A percentile compares a stretch with the other conserved stretches of the same genome.
phyloP scores from a whole-genome alignment of 2,888 invertebrate species.

The Orchestes rusci region DNA sequence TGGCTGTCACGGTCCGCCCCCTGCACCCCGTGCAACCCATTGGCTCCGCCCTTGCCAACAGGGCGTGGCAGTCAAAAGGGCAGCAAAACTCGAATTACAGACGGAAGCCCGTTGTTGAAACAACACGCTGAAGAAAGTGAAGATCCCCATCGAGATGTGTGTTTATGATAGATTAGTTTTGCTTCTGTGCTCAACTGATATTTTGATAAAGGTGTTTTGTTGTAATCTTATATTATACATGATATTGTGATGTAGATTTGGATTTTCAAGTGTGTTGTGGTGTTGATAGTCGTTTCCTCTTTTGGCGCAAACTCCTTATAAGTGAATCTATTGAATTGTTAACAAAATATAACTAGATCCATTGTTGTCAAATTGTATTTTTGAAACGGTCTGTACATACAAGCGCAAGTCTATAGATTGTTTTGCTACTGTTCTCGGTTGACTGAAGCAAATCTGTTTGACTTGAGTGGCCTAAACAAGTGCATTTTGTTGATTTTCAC shows the following conservation, averaged over 20 bases:
- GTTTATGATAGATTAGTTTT: too few species aligned
- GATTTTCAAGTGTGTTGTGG: too few species aligned
- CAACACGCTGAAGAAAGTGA: constrained; percentile 50
- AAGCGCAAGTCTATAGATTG: too few species aligned
- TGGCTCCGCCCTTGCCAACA: constrained; percentile 51
- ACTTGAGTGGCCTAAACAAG: constrained; percentile 12
- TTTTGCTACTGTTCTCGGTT: too few species aligned
- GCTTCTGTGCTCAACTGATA: neutral
- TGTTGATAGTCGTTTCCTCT: too few species aligned
- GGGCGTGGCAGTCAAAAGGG: constrained; percentile 48
- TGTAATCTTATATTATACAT: too few species aligned
- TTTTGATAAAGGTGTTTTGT: constrained; percentile 4
- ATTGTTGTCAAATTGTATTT: constrained; percentile 19
- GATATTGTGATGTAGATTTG: too few species aligned
- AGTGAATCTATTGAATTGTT: constrained; percentile 20
- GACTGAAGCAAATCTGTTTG: too few species aligned
- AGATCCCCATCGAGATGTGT: constrained; percentile 31
- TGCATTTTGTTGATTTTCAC: constrained; percentile 4
- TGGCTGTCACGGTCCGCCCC: constrained; percentile 73
- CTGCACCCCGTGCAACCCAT: constrained; percentile 59
- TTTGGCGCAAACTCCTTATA: too few species aligned
- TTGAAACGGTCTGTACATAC: constrained; percentile 13
- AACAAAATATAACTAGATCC: too few species aligned
- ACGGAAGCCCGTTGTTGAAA: constrained; percentile 55
- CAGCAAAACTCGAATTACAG: constrained; percentile 47